Evolutionary conservation across 2,888 invertebrate genomes (phyloP).

Genomic region (Stenurella melanura): DNA sequence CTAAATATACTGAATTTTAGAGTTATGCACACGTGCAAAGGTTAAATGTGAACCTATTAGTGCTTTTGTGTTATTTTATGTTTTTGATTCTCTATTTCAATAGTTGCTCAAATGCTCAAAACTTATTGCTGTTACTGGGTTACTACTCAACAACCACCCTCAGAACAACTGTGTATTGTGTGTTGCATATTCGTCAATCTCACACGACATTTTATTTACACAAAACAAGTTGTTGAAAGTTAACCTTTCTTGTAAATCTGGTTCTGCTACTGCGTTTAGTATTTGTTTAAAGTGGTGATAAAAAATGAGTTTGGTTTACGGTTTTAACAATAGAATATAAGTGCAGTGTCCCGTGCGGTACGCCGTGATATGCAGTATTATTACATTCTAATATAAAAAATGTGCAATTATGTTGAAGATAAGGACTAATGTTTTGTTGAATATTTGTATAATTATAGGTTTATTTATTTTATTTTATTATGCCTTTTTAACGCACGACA

Average conservation of each 20-base stretch:
- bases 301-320: constrained; percentile 30
- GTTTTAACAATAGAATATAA: constrained; percentile 35
- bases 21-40: too few relatives aligned
- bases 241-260: constrained; percentile 44
- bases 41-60: too few relatives aligned
- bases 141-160: too few relatives aligned
- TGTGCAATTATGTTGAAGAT: constrained; percentile 54
- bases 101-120: too few relatives aligned
- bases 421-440: constrained; percentile 56
- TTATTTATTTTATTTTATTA: constrained; percentile 58
- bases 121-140: too few relatives aligned
- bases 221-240: constrained; percentile 41
- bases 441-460: constrained; percentile 58
- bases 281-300: constrained; percentile 27
- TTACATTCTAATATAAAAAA: constrained; percentile 25
- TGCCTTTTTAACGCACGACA: constrained; percentile 54
- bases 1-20: too few relatives aligned
- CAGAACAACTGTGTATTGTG: constrained; percentile 9
- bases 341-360: constrained; percentile 16
- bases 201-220: background rate
- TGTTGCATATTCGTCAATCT: constrained; percentile 16
- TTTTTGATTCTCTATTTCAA: too few relatives aligned
- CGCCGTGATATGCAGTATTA: constrained; percentile 2
- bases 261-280: constrained; percentile 31
- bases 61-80: too few relatives aligned